Base-by-base conservation (phyloP, 2,113 vertebrate species). In the Chloropsis cyanopogon region DNA sequence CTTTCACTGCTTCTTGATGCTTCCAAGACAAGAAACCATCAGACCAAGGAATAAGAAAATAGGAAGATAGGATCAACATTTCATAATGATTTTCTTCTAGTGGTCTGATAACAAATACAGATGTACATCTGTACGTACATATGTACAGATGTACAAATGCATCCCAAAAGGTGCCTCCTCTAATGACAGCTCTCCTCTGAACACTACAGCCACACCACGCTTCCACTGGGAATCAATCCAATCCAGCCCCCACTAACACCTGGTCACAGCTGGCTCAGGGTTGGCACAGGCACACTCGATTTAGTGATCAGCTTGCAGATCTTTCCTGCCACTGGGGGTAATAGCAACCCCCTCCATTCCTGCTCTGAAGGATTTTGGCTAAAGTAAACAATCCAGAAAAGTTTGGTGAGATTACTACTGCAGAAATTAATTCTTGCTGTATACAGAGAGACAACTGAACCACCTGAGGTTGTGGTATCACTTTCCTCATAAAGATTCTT, bases 21-120 rank as follows among this genome's bases (percentile, higher is more conserved):
- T 90, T 68, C 37, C 63, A 61, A 75, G 29, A 60, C 24, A 92
- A 76, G 46, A 26, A 82, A 7, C 9, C 15, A 60, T 13, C 13
- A 22, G 22, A 84, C 31, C 41, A 69, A 89, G 25, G 17, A 76
- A 23, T 69, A 79, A 68, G 26, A 89, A 78, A 82, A 60, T 1
- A 0, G 8, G 16, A 82, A 31, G 2, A 6, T 6, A 65, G 15
- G 10, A 76, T 50, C 2, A 0, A 11, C 22, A 57, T 80, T 59
- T 93, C 15, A n/a, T 19, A 0, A 49, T 4, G 1, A 53, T 72
- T 92, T 86, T 64, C 10, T 90, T 82, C 15, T 79, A 53, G 42
- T 65, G 42, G 19, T 69, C 53, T 72, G 47, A 52, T 21, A 76
- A 20, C 10, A 59, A 86, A 35, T 17, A 37, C 37, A 37, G 37